phyloP scores from a whole-genome alignment of 2,797 vertebrate species.

The Siniperca scherzeri region DNA sequence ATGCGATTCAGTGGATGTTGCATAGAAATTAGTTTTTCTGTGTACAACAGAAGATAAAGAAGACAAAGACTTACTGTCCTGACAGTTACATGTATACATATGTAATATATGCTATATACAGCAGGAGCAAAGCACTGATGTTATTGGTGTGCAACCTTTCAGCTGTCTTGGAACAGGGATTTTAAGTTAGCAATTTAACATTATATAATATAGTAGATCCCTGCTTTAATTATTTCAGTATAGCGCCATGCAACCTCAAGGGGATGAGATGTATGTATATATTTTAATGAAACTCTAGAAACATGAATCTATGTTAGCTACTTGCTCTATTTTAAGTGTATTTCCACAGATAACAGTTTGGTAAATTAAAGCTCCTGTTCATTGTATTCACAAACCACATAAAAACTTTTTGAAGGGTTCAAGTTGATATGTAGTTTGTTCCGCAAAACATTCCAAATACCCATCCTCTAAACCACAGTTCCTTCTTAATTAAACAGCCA shows the following conservation, averaged over 20 bases:
- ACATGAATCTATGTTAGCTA: background rate
- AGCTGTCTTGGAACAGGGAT: background rate
- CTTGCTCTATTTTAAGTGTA: background rate
- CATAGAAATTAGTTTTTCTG: slow-evolving; percentile 12
- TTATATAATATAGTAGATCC: background rate
- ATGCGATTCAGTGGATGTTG: slow-evolving; percentile 6
- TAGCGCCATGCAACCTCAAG: background rate
- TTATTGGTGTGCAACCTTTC: slow-evolving; percentile 3
- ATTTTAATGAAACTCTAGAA: background rate
- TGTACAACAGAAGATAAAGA: background rate
- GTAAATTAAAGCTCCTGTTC: background rate
- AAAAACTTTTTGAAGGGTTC: background rate
- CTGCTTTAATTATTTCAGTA: background rate
- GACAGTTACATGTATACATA: background rate
- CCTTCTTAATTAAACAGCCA: slow-evolving; percentile 4
- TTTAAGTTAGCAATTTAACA: background rate
- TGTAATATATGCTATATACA: background rate
- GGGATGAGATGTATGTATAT: background rate
- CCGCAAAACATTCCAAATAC: background rate
- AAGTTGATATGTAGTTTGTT: slow-evolving; percentile 12
- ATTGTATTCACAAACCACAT: slow-evolving; percentile 19
- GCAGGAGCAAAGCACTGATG: background rate
- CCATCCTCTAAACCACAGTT: background rate
- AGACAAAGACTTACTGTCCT: background rate
- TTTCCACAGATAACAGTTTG: background rate